phyloP scores from a whole-genome alignment of 2,113 vertebrate genomes.

The Lipotes vexillifer region DNA sequence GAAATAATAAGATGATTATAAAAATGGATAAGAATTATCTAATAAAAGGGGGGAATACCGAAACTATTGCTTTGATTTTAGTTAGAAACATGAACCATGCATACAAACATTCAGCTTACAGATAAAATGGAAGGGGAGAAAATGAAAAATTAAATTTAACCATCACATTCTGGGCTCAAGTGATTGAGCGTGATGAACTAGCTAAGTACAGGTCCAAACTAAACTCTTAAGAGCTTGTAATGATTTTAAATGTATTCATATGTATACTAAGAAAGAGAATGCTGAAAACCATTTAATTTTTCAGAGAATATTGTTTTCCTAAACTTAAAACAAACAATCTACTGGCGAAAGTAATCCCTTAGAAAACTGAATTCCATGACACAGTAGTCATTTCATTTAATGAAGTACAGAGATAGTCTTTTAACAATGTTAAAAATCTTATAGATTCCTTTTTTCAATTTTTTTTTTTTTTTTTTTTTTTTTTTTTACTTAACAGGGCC shows the following conservation, averaged over 20 bases:
- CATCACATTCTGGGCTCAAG: not conserved
- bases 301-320: conserved; percentile 13
- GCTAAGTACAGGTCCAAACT: not conserved
- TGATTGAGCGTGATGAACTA: not conserved
- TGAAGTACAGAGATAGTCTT: not conserved
- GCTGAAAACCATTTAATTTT: not conserved
- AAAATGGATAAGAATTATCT: not conserved
- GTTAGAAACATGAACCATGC: not conserved
- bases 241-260: not conserved
- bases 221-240: not conserved
- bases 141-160: conserved; percentile 3
- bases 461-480: not conserved
- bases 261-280: conserved; percentile 1
- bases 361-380: not conserved
- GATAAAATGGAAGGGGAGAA: not conserved
- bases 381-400: not conserved
- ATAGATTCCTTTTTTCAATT: not conserved
- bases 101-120: conserved; percentile 7
- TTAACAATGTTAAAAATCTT: not conserved
- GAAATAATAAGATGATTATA: not conserved
- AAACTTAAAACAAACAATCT: conserved; percentile 24
- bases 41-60: not conserved
- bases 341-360: not conserved
- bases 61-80: not conserved
- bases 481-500: not conserved